These are phyloP conservation scores for Sorex maritimensis DNA, from an alignment of 2,797 vertebrate species.

Conservation along the genomic window DNA sequence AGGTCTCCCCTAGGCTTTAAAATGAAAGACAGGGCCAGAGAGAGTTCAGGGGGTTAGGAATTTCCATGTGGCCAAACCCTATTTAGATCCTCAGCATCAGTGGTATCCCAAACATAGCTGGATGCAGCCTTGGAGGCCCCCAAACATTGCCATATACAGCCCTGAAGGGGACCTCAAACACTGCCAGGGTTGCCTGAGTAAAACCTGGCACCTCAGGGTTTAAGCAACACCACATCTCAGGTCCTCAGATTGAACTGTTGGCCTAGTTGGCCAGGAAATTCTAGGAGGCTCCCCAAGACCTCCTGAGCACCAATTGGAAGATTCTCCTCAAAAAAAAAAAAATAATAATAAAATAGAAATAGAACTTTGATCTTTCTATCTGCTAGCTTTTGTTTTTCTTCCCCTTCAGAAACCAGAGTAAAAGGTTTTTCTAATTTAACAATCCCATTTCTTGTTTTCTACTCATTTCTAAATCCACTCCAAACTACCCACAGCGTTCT, in stretches of 20 bases:
- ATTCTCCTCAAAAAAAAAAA: no score
- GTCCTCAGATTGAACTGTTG: no score
- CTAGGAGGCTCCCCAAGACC: no score
- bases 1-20: constrained; percentile 28
- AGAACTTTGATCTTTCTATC: constrained; percentile 24
- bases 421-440: constrained; percentile 25
- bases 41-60: neutral
- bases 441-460: constrained; percentile 15
- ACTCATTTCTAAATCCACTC: constrained; percentile 49
- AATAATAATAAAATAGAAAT: neutral
- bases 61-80: neutral
- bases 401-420: constrained; percentile 57
- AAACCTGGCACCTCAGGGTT: no score
- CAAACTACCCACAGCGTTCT: neutral
- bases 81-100: neutral
- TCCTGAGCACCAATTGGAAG: no score
- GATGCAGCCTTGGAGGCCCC: no score
- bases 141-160: no score
- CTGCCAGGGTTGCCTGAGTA: no score
- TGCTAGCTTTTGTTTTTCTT: constrained; percentile 44
- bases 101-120: no score
- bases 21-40: neutral
- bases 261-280: no score
- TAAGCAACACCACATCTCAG: no score
- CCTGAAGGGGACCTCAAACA: no score